Base-by-base conservation (phyloP, 2,797 vertebrate species). In the Spinus pinus region DNA sequence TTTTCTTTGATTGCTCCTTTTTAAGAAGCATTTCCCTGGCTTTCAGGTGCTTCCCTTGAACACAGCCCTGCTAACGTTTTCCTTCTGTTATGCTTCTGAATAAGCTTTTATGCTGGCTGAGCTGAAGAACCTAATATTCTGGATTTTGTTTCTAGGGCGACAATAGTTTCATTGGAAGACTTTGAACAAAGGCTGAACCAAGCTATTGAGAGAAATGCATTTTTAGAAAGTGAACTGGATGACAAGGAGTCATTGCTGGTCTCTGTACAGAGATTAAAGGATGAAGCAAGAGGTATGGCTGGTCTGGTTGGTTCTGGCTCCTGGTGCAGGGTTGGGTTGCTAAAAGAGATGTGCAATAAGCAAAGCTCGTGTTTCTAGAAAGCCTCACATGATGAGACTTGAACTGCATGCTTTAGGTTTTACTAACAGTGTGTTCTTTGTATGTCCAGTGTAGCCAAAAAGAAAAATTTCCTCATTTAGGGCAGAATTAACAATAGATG, bases 131-230 rank as follows among this genome's bases (percentile, higher is more conserved):
- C 86, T 84, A 70, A 95, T 95, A 94, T 89, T 97, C 56, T 95
- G 94, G 73, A 53, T 87, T 94, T 93, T 86, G 65, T 97, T 84
- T 97, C 53, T 97, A 99, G 99, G 96, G 99, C 99, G 60, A 99
- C 99, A 54, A 99, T 99, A 95, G 99, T 99, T 95, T 99, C 99
- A 35, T 98, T 99, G 86, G 99, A 99, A 97, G 99, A 99, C 97
- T 99, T 99, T 97, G 99, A 99, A 96, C 98, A 99, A 93, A 98
- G 99, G 91, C 97, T 99, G 91, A 99, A 99, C 98, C 99, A 99
- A 97, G 99, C 99, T 80, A 99, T 99, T 67, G 99, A 99, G 97
- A 98, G 99, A 96, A 99, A 99, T 72, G 99, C 99, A 6, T 99
- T 99, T 97, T 98, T 99, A 96, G 99, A 99, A 97, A 99, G 99